A percentile compares a stretch with the other conserved stretches of the same genome.
These are phyloP conservation scores for Phortica magna DNA, from an alignment of 2,888 invertebrate species.

Conservation along the genomic window DNA sequence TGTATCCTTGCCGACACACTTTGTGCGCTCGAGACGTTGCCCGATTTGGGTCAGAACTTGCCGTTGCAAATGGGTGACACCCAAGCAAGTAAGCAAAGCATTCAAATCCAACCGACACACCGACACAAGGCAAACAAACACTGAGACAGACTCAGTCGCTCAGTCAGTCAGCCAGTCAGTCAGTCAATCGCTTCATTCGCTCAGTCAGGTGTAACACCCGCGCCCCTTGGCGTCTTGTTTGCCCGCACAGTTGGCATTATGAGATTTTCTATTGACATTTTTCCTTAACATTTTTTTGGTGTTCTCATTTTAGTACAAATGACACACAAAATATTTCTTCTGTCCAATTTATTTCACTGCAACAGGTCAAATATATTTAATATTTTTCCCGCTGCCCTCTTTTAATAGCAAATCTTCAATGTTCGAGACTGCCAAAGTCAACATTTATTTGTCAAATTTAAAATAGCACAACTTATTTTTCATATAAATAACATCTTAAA, in stretches of 20 bases:
- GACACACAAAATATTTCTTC: neutral
- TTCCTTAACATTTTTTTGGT: constrained; percentile 5
- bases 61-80: constrained; percentile 29
- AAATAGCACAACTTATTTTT: neutral
- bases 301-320: neutral
- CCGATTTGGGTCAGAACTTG: constrained; percentile 28
- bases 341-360: neutral
- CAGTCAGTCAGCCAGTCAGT: constrained; percentile 2
- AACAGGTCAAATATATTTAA: constrained; percentile 20
- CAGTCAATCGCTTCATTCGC: neutral
- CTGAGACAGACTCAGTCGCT: neutral
- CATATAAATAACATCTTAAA: neutral
- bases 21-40: constrained; percentile 1
- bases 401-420: constrained; percentile 47
- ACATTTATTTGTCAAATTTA: constrained; percentile 1
- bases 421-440: constrained; percentile 54
- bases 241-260: constrained; percentile 28
- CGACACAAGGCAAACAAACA: neutral
- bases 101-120: constrained; percentile 15
- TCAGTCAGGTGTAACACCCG: neutral
- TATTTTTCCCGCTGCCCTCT: neutral
- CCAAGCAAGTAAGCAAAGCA: neutral
- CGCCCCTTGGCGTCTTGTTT: neutral
- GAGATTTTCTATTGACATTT: constrained; percentile 29
- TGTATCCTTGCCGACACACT: neutral